These are phyloP conservation scores for Macrobrachium rosenbergii DNA, from an alignment of 1,140 invertebrate species.

Conservation along the genomic window DNA sequence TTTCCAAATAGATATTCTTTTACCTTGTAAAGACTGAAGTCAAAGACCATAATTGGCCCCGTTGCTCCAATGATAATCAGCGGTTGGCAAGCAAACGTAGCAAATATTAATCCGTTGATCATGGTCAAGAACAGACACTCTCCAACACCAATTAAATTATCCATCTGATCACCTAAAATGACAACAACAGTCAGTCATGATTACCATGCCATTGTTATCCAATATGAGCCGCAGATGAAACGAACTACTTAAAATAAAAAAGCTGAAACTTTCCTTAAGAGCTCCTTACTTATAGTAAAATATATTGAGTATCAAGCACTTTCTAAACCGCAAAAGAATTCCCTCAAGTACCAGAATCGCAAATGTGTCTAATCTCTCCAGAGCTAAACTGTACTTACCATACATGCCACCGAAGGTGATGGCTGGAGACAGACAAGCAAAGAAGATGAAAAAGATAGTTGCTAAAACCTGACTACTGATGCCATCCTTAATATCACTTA, in stretches of 20 bases:
- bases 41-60: constrained; percentile 92
- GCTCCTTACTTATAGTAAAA: too few relatives aligned
- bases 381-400: constrained; percentile 73
- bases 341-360: neutral
- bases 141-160: constrained; percentile 90
- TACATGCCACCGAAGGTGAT: constrained; percentile 95
- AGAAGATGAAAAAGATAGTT: constrained; percentile 95
- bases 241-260: too few relatives aligned
- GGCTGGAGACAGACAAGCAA: constrained; percentile 92
- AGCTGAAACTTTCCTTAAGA: too few relatives aligned
- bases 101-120: constrained; percentile 87
- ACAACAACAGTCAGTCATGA: neutral
- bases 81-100: constrained; percentile 88
- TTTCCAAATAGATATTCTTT: constrained; percentile 46
- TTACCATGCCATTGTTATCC: too few relatives aligned
- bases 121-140: constrained; percentile 89
- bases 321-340: neutral
- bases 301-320: too few relatives aligned
- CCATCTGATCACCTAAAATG: constrained; percentile 83
- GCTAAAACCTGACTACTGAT: constrained; percentile 89
- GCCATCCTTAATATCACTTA: constrained; percentile 89
- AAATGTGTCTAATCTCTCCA: neutral
- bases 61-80: constrained; percentile 95
- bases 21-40: constrained; percentile 85
- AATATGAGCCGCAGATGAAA: too few relatives aligned